A percentile compares a stretch with the other conserved stretches of the same genome.
These are phyloP conservation scores for Baryphthengus martii DNA, from an alignment of 2,113 vertebrate species.

Conservation along the genomic window DNA sequence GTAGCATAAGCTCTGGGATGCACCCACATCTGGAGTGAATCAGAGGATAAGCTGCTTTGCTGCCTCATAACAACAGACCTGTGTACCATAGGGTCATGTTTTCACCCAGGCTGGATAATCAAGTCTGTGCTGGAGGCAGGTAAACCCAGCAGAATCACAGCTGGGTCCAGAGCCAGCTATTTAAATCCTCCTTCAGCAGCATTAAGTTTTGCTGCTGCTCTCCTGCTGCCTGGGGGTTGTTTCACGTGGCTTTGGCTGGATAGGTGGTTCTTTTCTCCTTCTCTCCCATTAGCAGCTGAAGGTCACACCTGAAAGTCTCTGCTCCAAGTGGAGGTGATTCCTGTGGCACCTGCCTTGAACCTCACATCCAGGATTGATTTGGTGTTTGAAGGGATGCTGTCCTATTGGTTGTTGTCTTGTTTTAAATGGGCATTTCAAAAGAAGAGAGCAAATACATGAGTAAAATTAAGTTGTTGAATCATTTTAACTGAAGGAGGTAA, in stretches of 20 bases:
- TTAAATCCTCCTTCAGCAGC: not conserved
- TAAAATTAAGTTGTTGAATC: not conserved
- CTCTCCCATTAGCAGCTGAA: not conserved
- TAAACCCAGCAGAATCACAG: not conserved
- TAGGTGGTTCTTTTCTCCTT: not conserved
- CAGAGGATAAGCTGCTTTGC: not conserved
- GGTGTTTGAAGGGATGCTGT: not conserved
- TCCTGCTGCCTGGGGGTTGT: not conserved
- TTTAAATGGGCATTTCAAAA: not conserved
- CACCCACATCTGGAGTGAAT: not conserved
- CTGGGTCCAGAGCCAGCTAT: not conserved
- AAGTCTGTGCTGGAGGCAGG: not conserved
- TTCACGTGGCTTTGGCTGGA: not conserved
- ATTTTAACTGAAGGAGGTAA: not conserved
- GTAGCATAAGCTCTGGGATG: not conserved
- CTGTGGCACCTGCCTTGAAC: not conserved
- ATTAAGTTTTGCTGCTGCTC: fast-evolving
- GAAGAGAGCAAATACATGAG: not conserved
- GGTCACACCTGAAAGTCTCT: not conserved
- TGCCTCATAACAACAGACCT: not conserved
- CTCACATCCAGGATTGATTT: not conserved
- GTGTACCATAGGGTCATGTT: not conserved
- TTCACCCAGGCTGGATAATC: not conserved
- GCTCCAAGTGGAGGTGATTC: not conserved
- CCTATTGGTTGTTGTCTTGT: not conserved